Evolutionary conservation across 2,888 invertebrate genomes (phyloP).

Genomic region (Trichopoda pennipes): DNA sequence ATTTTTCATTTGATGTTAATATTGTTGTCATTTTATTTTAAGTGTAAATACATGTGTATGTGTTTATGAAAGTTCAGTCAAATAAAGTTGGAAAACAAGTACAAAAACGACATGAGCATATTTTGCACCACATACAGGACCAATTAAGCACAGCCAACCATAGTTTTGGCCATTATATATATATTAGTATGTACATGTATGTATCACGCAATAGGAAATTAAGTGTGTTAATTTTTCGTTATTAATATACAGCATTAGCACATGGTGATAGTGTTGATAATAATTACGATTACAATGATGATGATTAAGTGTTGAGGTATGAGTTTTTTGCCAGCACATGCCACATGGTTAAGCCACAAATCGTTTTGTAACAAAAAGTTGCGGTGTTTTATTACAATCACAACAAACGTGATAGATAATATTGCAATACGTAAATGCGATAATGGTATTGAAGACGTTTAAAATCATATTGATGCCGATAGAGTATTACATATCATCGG

Average conservation of each 20-base stretch:
- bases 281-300: constrained; percentile 51
- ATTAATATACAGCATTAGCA: constrained; percentile 66
- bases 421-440: constrained; percentile 23
- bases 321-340: constrained; percentile 42
- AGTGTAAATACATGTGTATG: background rate
- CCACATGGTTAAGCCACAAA: constrained; percentile 66
- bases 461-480: constrained; percentile 38
- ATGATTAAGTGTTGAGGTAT: constrained; percentile 22
- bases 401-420: constrained; percentile 49
- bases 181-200: background rate
- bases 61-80: constrained; percentile 29
- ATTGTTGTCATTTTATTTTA: constrained; percentile 54
- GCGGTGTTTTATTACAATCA: constrained; percentile 49
- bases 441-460: constrained; percentile 45
- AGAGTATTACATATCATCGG: constrained; percentile 43
- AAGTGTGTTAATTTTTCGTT: constrained; percentile 40
- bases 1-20: constrained; percentile 65
- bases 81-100: constrained; percentile 30
- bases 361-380: constrained; percentile 61
- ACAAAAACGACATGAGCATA: constrained; percentile 14
- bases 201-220: constrained; percentile 18
- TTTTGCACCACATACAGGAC: constrained; percentile 44
- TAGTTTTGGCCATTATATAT: constrained; percentile 27
- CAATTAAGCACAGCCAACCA: constrained; percentile 52
- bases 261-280: constrained; percentile 62